phyloP scores from a whole-genome alignment of 2,888 invertebrate genomes.

The Baccha elongata region DNA sequence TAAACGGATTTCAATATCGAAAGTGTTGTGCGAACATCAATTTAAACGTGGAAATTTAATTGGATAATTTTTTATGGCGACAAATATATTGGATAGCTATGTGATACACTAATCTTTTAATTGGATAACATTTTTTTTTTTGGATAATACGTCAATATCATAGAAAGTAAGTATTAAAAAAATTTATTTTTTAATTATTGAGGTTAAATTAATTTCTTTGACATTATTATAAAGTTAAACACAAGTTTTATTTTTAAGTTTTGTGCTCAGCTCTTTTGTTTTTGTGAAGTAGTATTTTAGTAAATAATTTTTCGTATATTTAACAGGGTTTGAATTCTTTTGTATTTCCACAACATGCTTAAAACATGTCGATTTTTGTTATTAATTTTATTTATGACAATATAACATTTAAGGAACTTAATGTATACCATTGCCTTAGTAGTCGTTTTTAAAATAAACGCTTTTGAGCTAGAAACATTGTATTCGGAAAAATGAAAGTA shows the following conservation, averaged over 20 bases:
- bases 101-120: slow-evolving; percentile 56
- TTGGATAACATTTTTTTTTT: slow-evolving; percentile 68
- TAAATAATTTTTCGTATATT: no score
- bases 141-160: slow-evolving; percentile 56
- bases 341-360: no score
- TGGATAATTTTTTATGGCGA: slow-evolving; percentile 16
- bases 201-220: neutral
- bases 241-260: neutral
- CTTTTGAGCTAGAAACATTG: no score
- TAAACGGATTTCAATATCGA: slow-evolving; percentile 27
- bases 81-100: slow-evolving; percentile 41
- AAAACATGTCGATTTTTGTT: no score
- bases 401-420: no score
- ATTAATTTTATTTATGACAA: no score
- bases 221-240: no score
- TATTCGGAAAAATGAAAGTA: no score
- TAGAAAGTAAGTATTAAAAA: slow-evolving; percentile 42
- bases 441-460: no score
- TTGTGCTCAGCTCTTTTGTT: slow-evolving; percentile 36
- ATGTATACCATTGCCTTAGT: no score
- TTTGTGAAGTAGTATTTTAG: neutral
- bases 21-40: slow-evolving; percentile 33
- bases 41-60: neutral
- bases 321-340: no score
- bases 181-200: neutral